Conservation (phyloP, 2,113 vertebrate genomes). For the Antennarius striatus region DNA sequence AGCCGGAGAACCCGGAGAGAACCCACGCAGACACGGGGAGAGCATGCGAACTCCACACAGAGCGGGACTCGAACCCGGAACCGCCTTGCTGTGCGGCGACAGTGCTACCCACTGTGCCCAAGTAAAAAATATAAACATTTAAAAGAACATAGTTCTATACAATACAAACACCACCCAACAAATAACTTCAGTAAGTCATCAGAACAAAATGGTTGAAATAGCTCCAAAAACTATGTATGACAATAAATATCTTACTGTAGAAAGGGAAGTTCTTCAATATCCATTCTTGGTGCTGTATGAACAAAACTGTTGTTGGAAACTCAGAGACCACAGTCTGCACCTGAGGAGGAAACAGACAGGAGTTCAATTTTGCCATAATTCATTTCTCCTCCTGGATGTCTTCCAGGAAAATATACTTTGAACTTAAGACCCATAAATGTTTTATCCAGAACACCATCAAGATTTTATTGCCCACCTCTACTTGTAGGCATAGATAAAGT, state of each 20-base stretch:
- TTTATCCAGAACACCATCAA: neutral
- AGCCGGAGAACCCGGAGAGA: no score
- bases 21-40: no score
- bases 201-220: neutral
- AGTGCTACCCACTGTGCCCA: no score
- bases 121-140: no score
- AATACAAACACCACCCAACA: no score
- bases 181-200: neutral
- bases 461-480: conserved; percentile 22
- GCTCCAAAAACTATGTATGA: neutral
- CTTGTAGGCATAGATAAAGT: neutral
- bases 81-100: no score
- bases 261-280: neutral
- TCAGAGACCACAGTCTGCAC: conserved; percentile 5
- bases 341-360: conserved; percentile 14
- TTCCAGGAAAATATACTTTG: conserved; percentile 36
- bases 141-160: neutral
- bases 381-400: neutral
- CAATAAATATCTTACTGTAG: conserved; percentile 55
- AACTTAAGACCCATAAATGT: conserved; percentile 31
- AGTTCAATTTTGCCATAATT: neutral
- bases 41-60: no score
- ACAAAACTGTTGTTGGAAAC: conserved; percentile 7
- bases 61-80: no score
- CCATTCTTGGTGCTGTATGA: conserved; percentile 4